Conservation (phyloP, 2,888 invertebrate species). For the Hemicrepidius hirtus region DNA sequence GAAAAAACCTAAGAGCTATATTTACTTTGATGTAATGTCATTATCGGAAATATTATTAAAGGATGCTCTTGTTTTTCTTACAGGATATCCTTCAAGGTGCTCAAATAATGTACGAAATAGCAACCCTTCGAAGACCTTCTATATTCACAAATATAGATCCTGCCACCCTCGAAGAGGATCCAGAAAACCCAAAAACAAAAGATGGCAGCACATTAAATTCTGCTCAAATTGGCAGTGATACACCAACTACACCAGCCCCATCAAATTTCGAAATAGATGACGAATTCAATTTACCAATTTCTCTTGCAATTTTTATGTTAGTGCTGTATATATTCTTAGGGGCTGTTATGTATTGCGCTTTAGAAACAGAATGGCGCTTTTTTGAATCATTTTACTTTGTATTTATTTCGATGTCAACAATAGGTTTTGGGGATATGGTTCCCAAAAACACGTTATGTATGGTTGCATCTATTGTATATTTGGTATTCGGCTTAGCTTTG, state of each 20-base stretch:
- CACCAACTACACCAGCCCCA: slow-evolving; percentile 85
- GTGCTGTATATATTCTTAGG: slow-evolving; percentile 91
- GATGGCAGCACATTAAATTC: slow-evolving; percentile 56
- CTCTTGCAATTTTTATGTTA: slow-evolving; percentile 89
- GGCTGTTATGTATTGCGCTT: slow-evolving; percentile 84
- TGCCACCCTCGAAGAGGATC: slow-evolving; percentile 62
- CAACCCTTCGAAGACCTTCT: slow-evolving; percentile 83
- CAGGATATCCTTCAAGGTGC: slow-evolving; percentile 90
- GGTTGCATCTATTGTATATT: slow-evolving; percentile 93
- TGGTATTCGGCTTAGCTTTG: slow-evolving; percentile 94
- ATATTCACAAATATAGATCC: slow-evolving; percentile 70
- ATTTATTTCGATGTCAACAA: slow-evolving; percentile 97
- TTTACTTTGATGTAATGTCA: too few species aligned
- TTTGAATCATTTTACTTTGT: slow-evolving; percentile 97
- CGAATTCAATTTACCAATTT: slow-evolving; percentile 95
- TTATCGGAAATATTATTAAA: too few species aligned
- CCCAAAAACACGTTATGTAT: slow-evolving; percentile 87
- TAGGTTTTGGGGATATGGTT: slow-evolving; percentile 96
- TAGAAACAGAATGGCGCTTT: slow-evolving; percentile 90
- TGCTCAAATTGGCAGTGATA: slow-evolving; percentile 71
- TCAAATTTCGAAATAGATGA: slow-evolving; percentile 89
- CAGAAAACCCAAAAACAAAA: slow-evolving; percentile 53
- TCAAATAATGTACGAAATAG: slow-evolving; percentile 87
- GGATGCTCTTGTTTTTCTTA: too few species aligned
- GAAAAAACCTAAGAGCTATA: too few species aligned